Conservation (phyloP, 2,888 invertebrate genomes). For the Timema podura region DNA sequence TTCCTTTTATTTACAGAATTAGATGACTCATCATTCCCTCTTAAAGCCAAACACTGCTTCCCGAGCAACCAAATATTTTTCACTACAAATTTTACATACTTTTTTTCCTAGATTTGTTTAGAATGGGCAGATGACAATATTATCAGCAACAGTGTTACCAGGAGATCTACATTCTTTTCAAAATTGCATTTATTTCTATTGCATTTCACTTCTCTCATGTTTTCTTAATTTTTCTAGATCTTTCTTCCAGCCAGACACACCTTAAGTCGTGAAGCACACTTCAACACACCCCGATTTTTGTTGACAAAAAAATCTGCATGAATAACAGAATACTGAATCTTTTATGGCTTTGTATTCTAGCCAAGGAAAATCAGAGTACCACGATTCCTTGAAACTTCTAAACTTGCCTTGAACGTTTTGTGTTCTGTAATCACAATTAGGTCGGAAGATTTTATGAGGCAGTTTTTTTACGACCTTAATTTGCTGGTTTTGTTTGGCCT, state of each 20-base stretch:
- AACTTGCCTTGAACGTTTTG: neutral
- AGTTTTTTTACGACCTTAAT: no score
- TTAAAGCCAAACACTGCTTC: no score
- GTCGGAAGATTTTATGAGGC: no score
- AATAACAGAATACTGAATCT: conserved; percentile 5
- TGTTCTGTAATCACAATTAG: no score
- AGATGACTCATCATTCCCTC: no score
- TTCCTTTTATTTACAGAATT: no score
- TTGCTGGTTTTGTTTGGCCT: no score
- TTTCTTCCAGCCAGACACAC: neutral
- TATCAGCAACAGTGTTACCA: neutral
- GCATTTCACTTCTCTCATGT: neutral
- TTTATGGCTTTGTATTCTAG: neutral
- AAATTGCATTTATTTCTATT: neutral
- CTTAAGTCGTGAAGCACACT: neutral
- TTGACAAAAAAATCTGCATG: neutral
- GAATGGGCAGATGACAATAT: neutral
- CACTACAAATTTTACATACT: no score
- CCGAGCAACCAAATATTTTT: no score
- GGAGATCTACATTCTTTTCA: neutral
- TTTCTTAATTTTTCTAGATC: neutral
- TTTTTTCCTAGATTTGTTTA: no score
- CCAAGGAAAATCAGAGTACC: conserved; percentile 7
- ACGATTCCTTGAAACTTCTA: neutral
- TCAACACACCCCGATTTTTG: conserved; percentile 1